Evolutionary conservation across 2,113 vertebrate species (phyloP).

Genomic region (Tylochromis polylepis): DNA sequence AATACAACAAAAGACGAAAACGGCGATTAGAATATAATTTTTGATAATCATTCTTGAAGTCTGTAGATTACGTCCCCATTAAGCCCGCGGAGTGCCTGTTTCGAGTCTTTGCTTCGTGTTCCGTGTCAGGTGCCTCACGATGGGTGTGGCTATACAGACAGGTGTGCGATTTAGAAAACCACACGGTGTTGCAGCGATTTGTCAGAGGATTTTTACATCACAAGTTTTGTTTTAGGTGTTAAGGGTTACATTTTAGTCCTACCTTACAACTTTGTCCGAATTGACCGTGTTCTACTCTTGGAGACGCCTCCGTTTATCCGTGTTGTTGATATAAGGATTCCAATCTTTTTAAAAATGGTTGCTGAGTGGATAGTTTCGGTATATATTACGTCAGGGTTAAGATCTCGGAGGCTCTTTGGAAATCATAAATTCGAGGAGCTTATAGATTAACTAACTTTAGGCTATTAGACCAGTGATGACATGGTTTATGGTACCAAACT

Average conservation of each 20-base stretch:
- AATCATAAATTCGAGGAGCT: not conserved
- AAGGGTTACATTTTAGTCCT: not conserved
- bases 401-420: not conserved
- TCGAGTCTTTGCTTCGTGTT: not conserved
- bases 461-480: not conserved
- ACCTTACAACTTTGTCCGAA: not conserved
- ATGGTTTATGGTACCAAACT: not conserved
- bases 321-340: not conserved
- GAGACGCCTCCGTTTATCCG: not conserved
- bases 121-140: not conserved
- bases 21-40: not conserved
- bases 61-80: not conserved
- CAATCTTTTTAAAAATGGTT: not conserved
- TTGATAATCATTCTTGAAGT: slow-evolving; percentile 3
- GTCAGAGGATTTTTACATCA: not conserved
- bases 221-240: not conserved
- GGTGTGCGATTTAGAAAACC: not conserved
- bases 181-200: not conserved
- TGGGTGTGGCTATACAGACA: slow-evolving; percentile 8
- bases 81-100: accelerated
- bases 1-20: not conserved
- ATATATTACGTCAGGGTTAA: not conserved
- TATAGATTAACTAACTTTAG: not conserved
- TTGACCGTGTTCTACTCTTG: not conserved
- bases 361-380: not conserved